A percentile compares a stretch with the other conserved stretches of the same genome.
Conservation (phyloP, 1,140 invertebrate species). For the Drosophila kohkoa region DNA sequence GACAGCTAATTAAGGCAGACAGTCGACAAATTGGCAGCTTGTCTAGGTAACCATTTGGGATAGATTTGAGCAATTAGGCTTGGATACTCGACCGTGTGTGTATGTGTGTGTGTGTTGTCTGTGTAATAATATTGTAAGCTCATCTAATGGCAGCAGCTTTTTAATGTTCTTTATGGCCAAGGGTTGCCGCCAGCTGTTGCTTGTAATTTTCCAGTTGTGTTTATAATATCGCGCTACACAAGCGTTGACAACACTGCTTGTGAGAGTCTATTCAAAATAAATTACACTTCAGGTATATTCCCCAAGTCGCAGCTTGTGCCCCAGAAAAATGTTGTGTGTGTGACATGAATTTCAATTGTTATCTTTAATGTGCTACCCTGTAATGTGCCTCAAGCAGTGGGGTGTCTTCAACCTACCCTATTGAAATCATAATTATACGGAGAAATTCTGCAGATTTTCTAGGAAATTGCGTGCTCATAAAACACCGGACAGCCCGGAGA, state of each 20-base stretch:
- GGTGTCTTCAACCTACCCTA: background rate
- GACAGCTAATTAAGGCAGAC: conserved; percentile 62
- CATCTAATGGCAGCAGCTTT: conserved; percentile 16
- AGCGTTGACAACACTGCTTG: conserved; percentile 56
- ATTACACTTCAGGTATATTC: conserved; percentile 40
- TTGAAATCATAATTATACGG: background rate
- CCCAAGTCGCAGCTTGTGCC: background rate
- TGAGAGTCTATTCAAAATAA: conserved; percentile 66
- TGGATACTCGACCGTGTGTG: conserved; percentile 23
- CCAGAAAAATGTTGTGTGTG: background rate
- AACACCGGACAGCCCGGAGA: background rate
- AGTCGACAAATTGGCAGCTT: conserved; percentile 71
- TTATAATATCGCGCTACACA: conserved; percentile 34
- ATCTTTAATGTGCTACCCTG: conserved; percentile 7
- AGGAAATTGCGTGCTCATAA: background rate
- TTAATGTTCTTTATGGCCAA: conserved; percentile 37
- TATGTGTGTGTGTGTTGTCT: background rate
- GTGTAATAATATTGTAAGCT: conserved; percentile 16
- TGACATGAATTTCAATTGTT: conserved; percentile 31
- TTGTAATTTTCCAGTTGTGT: conserved; percentile 57
- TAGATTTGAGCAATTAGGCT: conserved; percentile 74
- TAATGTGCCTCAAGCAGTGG: background rate
- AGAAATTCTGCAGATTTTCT: conserved; percentile 2
- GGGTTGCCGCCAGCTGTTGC: conserved; percentile 2
- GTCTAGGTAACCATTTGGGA: conserved; percentile 68